phyloP scores from a whole-genome alignment of 2,113 vertebrate species.

The Gadus chalcogrammus region DNA sequence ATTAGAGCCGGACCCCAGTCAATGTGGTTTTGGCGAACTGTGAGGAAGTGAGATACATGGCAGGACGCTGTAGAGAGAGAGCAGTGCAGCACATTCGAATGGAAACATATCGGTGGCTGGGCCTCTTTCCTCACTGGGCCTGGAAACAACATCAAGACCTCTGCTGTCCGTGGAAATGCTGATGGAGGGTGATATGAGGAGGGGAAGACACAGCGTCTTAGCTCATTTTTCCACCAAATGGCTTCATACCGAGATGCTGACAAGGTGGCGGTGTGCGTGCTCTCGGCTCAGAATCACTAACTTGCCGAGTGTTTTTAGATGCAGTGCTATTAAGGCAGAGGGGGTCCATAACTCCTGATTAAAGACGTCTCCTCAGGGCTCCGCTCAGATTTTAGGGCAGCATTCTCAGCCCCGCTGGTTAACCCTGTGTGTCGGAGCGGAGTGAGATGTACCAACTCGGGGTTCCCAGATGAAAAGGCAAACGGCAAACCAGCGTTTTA shows the following conservation, averaged over 20 bases:
- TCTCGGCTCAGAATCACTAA: no score
- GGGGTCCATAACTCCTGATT: no score
- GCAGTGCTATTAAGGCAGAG: no score
- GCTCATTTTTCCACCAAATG: conserved; percentile 12
- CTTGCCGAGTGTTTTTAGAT: no score
- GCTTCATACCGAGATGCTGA: conserved; percentile 36
- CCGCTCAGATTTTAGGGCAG: no score
- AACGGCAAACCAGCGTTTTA: no score
- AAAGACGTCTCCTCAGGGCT: no score
- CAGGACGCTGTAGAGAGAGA: conserved; percentile 70
- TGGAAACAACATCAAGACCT: conserved; percentile 28
- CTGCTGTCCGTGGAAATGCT: conserved; percentile 27
- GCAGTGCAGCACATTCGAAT: conserved; percentile 44
- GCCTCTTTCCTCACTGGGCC: no score
- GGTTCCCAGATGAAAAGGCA: no score
- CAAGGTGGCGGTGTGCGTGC: conserved; percentile 4
- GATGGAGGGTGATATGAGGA: conserved; percentile 28
- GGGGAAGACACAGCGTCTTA: conserved; percentile 37
- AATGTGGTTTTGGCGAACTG: conserved; percentile 54
- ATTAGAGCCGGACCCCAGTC: conserved; percentile 37
- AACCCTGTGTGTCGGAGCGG: no score
- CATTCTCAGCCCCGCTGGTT: no score
- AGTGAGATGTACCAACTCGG: no score
- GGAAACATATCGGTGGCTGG: conserved; percentile 52
- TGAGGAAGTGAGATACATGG: conserved; percentile 52